phyloP scores from a whole-genome alignment of 2,888 invertebrate genomes.

The Drosophila maculinotata region DNA sequence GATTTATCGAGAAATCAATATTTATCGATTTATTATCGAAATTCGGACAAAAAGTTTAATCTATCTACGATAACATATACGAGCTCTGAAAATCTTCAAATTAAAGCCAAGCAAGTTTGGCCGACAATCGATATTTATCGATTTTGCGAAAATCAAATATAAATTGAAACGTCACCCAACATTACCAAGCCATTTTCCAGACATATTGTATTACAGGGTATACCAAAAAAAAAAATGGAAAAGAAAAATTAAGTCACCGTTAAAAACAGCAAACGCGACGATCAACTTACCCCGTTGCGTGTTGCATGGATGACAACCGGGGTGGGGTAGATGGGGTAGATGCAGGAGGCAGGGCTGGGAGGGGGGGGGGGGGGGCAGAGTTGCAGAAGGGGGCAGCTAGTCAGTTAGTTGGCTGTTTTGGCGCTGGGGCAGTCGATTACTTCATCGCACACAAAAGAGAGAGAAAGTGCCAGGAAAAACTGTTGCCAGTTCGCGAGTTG shows the following conservation, averaged over 20 bases:
- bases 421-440: constrained; percentile 58
- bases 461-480: constrained; percentile 78
- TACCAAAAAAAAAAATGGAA: constrained; percentile 9
- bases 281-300: constrained; percentile 54
- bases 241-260: constrained; percentile 71
- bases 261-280: constrained; percentile 45
- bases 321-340: background rate
- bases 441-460: constrained; percentile 64
- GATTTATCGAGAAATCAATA: too few species aligned
- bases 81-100: too few species aligned
- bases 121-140: background rate
- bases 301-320: constrained; percentile 11
- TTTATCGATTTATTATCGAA: background rate
- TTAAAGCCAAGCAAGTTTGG: too few species aligned
- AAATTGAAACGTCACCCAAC: too few species aligned
- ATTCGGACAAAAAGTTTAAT: too few species aligned
- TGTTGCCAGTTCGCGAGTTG: constrained; percentile 1
- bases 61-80: background rate
- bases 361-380: background rate
- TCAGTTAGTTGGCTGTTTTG: background rate
- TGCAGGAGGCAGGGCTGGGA: background rate
- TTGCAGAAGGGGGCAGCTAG: background rate
- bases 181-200: too few species aligned
- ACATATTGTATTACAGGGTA: constrained; percentile 5
- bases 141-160: too few species aligned